Conservation (phyloP, 2,797 vertebrate genomes). For the Anguilla marmorata region DNA sequence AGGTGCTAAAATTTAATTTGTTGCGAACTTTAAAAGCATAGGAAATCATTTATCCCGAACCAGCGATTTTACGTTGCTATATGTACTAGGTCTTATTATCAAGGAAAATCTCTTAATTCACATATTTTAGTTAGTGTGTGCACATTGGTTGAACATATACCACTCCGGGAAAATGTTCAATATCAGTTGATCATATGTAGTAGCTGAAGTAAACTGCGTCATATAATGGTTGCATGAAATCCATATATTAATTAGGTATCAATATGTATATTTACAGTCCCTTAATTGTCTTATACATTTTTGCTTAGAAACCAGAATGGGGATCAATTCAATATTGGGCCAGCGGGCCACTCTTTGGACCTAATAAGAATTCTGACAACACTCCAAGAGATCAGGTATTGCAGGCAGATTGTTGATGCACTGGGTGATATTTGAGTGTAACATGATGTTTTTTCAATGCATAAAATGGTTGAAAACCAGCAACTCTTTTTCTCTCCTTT, state of each 20-base stretch:
- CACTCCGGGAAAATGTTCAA: not conserved
- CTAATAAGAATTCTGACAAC: not conserved
- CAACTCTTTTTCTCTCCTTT: constrained; percentile 16
- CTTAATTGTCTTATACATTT: not conserved
- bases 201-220: not conserved
- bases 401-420: not conserved
- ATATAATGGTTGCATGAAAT: not conserved
- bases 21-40: not conserved
- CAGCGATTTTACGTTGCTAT: not conserved
- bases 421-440: not conserved
- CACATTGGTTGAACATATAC: not conserved
- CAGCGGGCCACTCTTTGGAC: not conserved
- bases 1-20: not conserved
- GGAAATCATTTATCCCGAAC: not conserved
- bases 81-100: not conserved
- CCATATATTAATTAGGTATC: not conserved
- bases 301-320: not conserved
- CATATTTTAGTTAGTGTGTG: not conserved
- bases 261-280: not conserved
- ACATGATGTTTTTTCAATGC: not conserved
- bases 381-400: not conserved
- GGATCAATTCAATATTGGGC: not conserved
- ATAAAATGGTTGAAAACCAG: not conserved
- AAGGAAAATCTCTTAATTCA: not conserved
- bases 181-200: not conserved